Evolutionary conservation across 2,113 vertebrate species (phyloP), one percentile per base, ranked within the genome.

Genomic region (Gallinago jamesoni): DNA sequence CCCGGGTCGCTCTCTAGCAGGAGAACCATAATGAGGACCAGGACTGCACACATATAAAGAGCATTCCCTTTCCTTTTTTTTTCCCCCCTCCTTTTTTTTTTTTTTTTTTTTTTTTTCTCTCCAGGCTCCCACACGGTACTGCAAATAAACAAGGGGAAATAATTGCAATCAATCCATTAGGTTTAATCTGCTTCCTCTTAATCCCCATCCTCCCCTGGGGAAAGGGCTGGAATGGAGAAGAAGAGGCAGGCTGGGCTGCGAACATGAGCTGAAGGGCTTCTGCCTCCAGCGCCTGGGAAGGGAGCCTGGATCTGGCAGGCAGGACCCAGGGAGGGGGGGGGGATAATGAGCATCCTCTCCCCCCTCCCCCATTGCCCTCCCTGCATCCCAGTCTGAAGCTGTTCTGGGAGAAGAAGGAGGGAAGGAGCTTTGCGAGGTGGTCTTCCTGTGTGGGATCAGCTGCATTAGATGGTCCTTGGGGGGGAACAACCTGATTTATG

Each of bases 111-210:
- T 30, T 30, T 55, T 52, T 21, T 16, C 15, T 43, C 13, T 50
- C 10, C 76, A 67, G 77, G 84, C 81, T 93, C 68, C 81, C 84
- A 60, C n/a, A 37, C 5, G 1, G n/a, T 18, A 5, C 50, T 30
- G 73, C 77, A 70, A 76, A 96, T 75, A 92, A 88, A 86, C 94
- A 78, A 81, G 91, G 91, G 87, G 28, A 75, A 89, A 93, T 85
- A 82, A 96, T 80, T 93, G 87, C 87, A 87, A 94, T 84, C 62
- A 73, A 90, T 43, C 87, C 94, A 89, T 95, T 95, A 94, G 70
- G 74, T 80, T 87, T 93, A 88, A 96, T 91, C 94, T 87, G 91
- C 75, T 96, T 93, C 79, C 86, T 90, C 94, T 93, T 94, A 94
- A 96, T 90, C 75, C 79, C 69, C 60, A 7, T 14, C 52, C 68